Evolutionary conservation across 2,797 vertebrate species (phyloP).

Genomic region (Podarcis lilfordi): DNA sequence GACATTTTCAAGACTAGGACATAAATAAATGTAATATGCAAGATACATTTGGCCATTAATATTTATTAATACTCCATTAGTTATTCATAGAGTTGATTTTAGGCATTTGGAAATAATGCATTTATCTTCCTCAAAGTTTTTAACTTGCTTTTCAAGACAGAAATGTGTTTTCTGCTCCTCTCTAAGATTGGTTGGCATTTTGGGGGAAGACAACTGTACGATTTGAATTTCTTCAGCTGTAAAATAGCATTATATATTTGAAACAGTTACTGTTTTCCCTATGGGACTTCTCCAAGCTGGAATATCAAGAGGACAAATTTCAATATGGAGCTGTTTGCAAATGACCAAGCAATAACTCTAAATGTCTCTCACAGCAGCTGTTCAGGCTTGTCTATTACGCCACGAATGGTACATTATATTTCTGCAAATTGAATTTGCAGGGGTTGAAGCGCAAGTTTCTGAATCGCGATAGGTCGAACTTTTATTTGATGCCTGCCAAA

Average conservation of each 20-base stretch:
- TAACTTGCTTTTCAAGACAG: neutral
- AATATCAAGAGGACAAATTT: conserved; percentile 4
- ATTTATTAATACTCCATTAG: neutral
- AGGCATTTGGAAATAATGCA: neutral
- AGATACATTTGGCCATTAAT: neutral
- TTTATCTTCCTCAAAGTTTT: neutral
- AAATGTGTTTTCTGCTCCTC: neutral
- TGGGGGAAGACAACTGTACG: neutral
- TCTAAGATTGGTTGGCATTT: neutral
- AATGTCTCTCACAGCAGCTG: conserved; percentile 18
- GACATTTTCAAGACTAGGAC: neutral
- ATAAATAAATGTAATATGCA: neutral
- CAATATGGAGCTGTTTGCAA: neutral
- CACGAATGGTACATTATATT: neutral
- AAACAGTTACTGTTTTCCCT: neutral
- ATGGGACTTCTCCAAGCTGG: neutral
- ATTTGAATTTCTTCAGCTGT: neutral
- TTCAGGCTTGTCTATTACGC: conserved; percentile 10
- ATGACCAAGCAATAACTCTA: conserved; percentile 10
- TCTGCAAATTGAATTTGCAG: conserved; percentile 27
- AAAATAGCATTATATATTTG: neutral
- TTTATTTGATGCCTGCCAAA: conserved; percentile 37
- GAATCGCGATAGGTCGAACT: conserved; percentile 27
- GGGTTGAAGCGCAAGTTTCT: conserved; percentile 21
- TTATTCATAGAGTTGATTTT: neutral